phyloP scores from a whole-genome alignment of 2,113 vertebrate species.

The Anser cygnoides region DNA sequence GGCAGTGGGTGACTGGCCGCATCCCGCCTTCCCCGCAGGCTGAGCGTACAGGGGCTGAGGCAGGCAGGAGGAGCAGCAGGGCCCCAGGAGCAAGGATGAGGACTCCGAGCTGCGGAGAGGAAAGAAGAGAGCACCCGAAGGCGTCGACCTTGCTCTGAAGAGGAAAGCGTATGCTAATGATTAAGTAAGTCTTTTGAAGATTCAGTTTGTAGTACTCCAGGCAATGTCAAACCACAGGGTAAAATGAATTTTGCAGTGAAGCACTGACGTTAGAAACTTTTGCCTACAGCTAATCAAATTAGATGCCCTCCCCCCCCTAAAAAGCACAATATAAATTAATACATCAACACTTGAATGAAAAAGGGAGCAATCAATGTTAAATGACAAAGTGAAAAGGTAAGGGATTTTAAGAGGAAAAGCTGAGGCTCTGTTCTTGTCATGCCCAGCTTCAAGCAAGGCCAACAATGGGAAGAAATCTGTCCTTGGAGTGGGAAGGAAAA shows the following conservation, averaged over 20 bases:
- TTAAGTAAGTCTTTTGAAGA: constrained; percentile 6
- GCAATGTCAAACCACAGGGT: not conserved
- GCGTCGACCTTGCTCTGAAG: not conserved
- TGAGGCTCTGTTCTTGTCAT: not conserved
- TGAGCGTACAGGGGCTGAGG: not conserved
- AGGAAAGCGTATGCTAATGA: constrained; percentile 16
- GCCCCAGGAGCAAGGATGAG: constrained; percentile 9
- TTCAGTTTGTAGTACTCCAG: constrained; percentile 26
- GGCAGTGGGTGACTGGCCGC: not conserved
- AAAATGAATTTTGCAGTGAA: constrained; percentile 15
- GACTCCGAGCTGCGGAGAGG: not conserved
- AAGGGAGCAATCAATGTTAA: not conserved
- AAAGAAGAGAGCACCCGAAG: constrained; percentile 8
- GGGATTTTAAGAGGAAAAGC: not conserved
- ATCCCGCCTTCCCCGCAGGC: not conserved
- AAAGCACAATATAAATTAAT: not conserved
- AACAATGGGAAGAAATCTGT: not conserved
- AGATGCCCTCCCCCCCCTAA: not conserved
- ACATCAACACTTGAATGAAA: not conserved
- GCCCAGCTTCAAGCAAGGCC: not conserved
- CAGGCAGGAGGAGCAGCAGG: not conserved
- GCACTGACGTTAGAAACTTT: not conserved
- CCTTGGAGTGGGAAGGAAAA: not conserved
- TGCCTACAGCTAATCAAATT: not conserved
- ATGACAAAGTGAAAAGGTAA: not conserved